Conservation (phyloP, 2,888 invertebrate species). For the Mactromeris polynyma region DNA sequence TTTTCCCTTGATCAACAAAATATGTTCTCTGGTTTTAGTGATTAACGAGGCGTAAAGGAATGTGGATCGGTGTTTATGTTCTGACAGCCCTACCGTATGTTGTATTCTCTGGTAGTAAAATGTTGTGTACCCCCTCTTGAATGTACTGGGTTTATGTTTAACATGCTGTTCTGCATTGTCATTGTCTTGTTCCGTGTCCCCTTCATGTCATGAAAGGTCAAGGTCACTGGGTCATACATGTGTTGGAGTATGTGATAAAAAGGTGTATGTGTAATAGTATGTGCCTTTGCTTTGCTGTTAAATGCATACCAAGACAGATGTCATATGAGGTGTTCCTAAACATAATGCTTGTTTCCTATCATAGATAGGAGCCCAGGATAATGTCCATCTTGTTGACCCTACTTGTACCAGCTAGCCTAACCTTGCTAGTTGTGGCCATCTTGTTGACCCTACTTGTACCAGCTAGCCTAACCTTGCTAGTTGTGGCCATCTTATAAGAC, state of each 20-base stretch:
- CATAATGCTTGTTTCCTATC: no score
- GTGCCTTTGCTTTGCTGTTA: no score
- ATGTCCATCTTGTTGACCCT: no score
- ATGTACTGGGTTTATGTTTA: not conserved
- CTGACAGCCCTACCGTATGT: not conserved
- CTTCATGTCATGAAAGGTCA: not conserved
- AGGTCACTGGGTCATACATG: not conserved
- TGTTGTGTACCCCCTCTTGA: not conserved
- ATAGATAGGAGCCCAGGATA: no score
- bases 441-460: no score
- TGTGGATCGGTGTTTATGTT: not conserved
- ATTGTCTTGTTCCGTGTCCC: not conserved
- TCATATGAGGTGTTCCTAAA: no score
- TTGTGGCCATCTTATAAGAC: no score
- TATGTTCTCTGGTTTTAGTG: not conserved
- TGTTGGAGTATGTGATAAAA: not conserved
- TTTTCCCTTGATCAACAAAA: conserved; percentile 9
- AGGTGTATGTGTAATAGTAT: no score
- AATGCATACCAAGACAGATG: no score
- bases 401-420: no score
- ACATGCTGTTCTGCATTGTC: not conserved
- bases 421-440: no score
- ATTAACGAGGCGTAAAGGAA: not conserved
- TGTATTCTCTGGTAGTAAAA: not conserved
- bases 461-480: no score